Conservation (phyloP, 2,888 invertebrate species). For the Peribatodes rhomboidaria region DNA sequence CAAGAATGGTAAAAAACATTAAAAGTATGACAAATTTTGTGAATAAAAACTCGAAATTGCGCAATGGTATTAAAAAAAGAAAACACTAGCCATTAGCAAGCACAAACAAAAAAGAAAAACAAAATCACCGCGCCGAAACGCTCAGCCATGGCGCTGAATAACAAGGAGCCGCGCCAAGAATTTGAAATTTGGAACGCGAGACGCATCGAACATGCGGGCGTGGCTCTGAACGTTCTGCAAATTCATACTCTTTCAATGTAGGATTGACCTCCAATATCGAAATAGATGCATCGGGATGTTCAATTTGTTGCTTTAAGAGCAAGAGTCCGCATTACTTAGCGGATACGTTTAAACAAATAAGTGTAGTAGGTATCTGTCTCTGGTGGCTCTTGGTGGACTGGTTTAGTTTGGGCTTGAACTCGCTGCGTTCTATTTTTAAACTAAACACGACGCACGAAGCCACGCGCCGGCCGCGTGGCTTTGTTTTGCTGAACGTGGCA, state of each 20-base stretch:
- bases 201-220: slow-evolving; percentile 67
- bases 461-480: slow-evolving; percentile 79
- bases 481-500: slow-evolving; percentile 72
- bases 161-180: slow-evolving; percentile 62
- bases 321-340: neutral
- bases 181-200: slow-evolving; percentile 64
- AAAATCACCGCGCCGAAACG: slow-evolving; percentile 30
- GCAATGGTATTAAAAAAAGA: neutral
- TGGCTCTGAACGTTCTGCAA: slow-evolving; percentile 58
- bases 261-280: slow-evolving; percentile 51
- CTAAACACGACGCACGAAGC: slow-evolving; percentile 58
- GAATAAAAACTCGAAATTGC: neutral
- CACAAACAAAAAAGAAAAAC: slow-evolving; percentile 21
- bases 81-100: slow-evolving; percentile 24
- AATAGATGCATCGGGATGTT: slow-evolving; percentile 26
- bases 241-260: slow-evolving; percentile 44
- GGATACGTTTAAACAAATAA: neutral
- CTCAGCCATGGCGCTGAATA: slow-evolving; percentile 23
- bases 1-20: no score
- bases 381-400: slow-evolving; percentile 28
- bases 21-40: no score
- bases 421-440: slow-evolving; percentile 74
- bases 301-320: neutral
- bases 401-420: slow-evolving; percentile 32
- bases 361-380: slow-evolving; percentile 10